A percentile compares a stretch with the other conserved stretches of the same genome.
phyloP scores from a whole-genome alignment of 2,888 invertebrate genomes.

The Icerya purchasi region DNA sequence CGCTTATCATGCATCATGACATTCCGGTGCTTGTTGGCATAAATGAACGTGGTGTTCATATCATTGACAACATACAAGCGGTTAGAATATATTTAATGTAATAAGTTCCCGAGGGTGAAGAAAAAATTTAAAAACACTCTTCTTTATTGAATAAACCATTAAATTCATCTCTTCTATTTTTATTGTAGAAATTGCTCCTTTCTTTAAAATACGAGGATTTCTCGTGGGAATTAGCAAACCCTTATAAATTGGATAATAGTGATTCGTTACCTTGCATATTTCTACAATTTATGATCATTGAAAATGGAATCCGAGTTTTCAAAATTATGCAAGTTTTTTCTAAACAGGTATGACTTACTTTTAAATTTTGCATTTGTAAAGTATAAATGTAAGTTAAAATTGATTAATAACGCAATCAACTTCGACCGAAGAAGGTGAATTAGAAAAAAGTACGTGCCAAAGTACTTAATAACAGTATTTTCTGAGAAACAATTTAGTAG shows the following conservation, averaged over 20 bases:
- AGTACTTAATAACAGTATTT: too few species aligned
- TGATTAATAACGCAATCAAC: too few species aligned
- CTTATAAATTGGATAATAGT: slow-evolving; percentile 52
- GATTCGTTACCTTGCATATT: slow-evolving; percentile 82
- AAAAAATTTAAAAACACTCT: too few species aligned
- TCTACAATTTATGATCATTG: slow-evolving; percentile 65
- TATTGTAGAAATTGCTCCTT: slow-evolving; percentile 49
- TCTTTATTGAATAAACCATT: too few species aligned
- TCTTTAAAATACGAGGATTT: slow-evolving; percentile 72
- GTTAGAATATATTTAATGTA: slow-evolving; percentile 35
- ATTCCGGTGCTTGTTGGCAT: slow-evolving; percentile 74
- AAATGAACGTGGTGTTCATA: slow-evolving; percentile 60
- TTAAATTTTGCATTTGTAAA: too few species aligned
- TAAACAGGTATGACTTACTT: slow-evolving; percentile 32
- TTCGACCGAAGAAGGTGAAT: too few species aligned
- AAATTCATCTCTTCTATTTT: not conserved
- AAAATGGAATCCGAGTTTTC: slow-evolving; percentile 51
- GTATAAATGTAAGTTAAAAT: too few species aligned
- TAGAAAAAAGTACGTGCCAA: too few species aligned
- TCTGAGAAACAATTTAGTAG: too few species aligned
- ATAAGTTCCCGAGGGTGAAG: too few species aligned
- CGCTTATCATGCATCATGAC: slow-evolving; percentile 66
- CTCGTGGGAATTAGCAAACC: slow-evolving; percentile 80
- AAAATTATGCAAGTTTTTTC: slow-evolving; percentile 49
- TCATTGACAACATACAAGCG: slow-evolving; percentile 63